phyloP scores from a whole-genome alignment of 1,140 invertebrate genomes.

The Aphelenchoides fujianensis region DNA sequence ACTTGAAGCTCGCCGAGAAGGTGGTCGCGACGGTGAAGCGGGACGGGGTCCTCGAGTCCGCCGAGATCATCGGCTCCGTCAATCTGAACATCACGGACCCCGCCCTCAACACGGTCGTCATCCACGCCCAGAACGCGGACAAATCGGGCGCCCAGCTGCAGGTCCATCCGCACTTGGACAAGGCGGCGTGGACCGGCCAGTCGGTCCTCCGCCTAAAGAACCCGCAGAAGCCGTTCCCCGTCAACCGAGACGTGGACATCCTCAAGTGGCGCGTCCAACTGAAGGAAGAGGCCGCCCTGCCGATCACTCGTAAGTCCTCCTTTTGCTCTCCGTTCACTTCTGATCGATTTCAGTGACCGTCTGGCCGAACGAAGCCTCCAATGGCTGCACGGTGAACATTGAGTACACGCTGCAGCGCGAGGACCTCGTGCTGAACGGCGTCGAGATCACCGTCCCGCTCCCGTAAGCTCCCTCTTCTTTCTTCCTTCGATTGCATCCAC shows the following conservation, averaged over 20 bases:
- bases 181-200: conserved; percentile 80
- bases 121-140: conserved; percentile 75
- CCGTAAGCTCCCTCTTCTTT: conserved; percentile 72
- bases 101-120: conserved; percentile 76
- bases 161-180: conserved; percentile 91
- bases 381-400: conserved; percentile 93
- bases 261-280: conserved; percentile 82
- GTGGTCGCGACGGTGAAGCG: conserved; percentile 80
- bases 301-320: conserved; percentile 49
- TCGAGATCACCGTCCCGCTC: conserved; percentile 84
- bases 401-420: conserved; percentile 86
- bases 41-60: conserved; percentile 85
- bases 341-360: conserved; percentile 79
- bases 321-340: neutral
- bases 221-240: conserved; percentile 81
- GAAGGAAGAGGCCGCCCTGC: conserved; percentile 52
- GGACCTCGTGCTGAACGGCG: conserved; percentile 81
- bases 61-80: conserved; percentile 80
- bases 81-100: conserved; percentile 84
- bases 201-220: conserved; percentile 78
- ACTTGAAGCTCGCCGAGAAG: conserved; percentile 72
- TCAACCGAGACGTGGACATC: conserved; percentile 92
- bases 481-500: neutral
- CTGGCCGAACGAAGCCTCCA: conserved; percentile 93
- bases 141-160: conserved; percentile 58